Base-by-base conservation (phyloP, 2,888 invertebrate species). In the Brachynemurus nebulosus region DNA sequence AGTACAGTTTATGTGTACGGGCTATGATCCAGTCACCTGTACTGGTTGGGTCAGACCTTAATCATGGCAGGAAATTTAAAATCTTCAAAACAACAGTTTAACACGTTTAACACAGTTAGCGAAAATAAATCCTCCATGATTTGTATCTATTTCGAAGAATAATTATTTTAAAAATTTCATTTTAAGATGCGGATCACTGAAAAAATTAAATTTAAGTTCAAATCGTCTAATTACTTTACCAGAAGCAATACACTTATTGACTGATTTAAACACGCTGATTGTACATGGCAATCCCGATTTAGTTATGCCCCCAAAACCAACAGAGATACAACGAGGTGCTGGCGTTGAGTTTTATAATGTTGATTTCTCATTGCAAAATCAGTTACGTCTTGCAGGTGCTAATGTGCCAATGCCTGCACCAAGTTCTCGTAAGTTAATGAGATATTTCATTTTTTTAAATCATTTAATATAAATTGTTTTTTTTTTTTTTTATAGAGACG, bases 231-330 rank as follows among this genome's bases (percentile, higher is more conserved):
- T 98, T 43, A 97, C 97, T 0, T 69, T 98, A 17, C 98, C 98
- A 0, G 97, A 98, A 63, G 92, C 97, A 1, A 89, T 99, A 52
- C 96, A 99, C 66, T 72, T 96, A 41, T 70, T 98, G 27, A 84
- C 84, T 30, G 93, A 93, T 59, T 68, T 95, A 47, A 88, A 88
- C 62, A 79, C 82, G 49, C 69, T 98, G 39, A 96, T 96, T 66
- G 70, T 96, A 38, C 78, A 86, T 48, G 88, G 91, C 53, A 98
- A 98, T 72, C 88, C 86, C 0, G 93, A 95, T 55, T 69, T 98
- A 50, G 81, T 95, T 48, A 95, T 98, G 92, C 98, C 98, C 0
- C 91, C 91, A 3, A 96, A 96, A 65, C 97, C 97, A 0, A 80
- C 78, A 12, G 82, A 90, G 61, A 69, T 78, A 20, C 76, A 81